These are phyloP conservation scores for Lasioglossum figueresi DNA, from an alignment of 2,888 invertebrate genomes.

Conservation along the genomic window DNA sequence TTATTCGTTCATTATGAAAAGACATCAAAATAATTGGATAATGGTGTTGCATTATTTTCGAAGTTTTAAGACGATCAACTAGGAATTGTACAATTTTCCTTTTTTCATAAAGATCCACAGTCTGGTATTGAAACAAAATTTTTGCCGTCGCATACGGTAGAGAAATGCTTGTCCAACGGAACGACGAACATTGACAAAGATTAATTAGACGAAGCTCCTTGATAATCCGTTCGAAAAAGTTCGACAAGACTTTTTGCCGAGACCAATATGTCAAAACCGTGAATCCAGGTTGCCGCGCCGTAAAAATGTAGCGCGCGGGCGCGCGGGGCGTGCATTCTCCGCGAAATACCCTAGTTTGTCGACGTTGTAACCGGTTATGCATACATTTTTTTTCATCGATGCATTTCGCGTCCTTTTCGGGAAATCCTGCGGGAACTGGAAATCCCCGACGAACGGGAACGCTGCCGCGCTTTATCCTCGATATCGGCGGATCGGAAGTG, in stretches of 20 bases:
- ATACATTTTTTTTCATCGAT: conserved; percentile 11
- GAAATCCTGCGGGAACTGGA: conserved; percentile 19
- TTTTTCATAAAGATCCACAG: no score
- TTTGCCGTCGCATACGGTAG: no score
- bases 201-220: not conserved
- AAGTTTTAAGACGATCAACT: no score
- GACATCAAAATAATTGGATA: no score
- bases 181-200: not conserved
- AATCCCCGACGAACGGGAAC: conserved; percentile 25
- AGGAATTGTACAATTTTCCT: no score
- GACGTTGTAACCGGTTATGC: conserved; percentile 1
- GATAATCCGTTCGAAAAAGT: not conserved
- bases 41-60: no score
- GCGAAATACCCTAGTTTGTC: not conserved
- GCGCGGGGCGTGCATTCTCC: not conserved
- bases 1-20: no score
- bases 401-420: not conserved
- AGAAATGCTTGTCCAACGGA: not conserved
- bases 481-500: conserved; percentile 54
- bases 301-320: not conserved
- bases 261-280: not conserved
- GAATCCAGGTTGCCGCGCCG: not conserved
- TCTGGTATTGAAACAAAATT: no score
- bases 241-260: not conserved
- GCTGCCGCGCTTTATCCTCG: conserved; percentile 26